Base-by-base conservation (phyloP, 2,113 vertebrate species). In the Oncorhynchus tshawytscha region DNA sequence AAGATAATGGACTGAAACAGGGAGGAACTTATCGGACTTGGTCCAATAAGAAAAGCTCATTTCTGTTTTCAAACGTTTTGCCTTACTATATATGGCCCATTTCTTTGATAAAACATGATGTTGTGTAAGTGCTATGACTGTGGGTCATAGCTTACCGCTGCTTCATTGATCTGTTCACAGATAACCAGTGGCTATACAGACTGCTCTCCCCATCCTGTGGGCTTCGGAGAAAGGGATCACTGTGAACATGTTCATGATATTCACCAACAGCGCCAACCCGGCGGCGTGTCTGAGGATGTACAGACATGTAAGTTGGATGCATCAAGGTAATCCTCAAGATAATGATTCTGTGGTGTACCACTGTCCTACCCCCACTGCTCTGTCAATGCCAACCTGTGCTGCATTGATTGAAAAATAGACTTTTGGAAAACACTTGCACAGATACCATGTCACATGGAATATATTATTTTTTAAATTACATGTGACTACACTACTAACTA, bases 151-250 rank as follows among this genome's bases (percentile, higher is more conserved):
- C 48, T 49, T 12, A 49, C 48, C 48, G 5, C 31, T 34, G 31
- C 8, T 2, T 49, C 71, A 24, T 34, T 29, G 69, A 39, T 54
- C 5, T 77, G 66, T 84, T 66, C n/a, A 49, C 90, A 99, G 97
- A 94, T 94, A 54, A 93, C 95, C 1, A 93, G 92, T 77, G 92
- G 94, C 34, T 90, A 78, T 74, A 97, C 94, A 5, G 94, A 97
- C 89, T 96, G 92, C 95, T 51, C 93, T 97, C 79, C 97, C 97
- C 15, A 93, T 98, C 89, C 89, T 91, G n/a, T 99, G 97, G 97
- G 97, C 97, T 80, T 91, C 92, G 13, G 95, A 95, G 71, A 95
- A 93, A 16, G 88, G 90, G 34, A 95, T 93, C 82, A 84, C 90
- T 80, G 94, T 93, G 25, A 96, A 99, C 76, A 80, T 98, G 78